phyloP scores from a whole-genome alignment of 2,797 vertebrate genomes.

The Crocidura indochinensis region DNA sequence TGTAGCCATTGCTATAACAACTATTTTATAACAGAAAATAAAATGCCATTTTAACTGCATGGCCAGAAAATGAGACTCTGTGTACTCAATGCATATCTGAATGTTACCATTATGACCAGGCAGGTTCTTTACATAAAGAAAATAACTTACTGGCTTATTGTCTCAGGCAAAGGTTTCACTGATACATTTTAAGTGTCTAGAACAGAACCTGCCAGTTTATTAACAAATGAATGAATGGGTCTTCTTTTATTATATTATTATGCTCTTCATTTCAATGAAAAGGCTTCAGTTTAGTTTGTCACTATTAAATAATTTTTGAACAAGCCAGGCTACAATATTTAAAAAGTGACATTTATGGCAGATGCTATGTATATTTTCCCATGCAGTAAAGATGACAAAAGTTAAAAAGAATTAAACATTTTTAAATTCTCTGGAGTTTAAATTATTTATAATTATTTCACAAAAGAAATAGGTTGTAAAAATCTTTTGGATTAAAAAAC shows the following conservation, averaged over 20 bases:
- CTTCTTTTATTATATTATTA: neutral
- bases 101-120: neutral
- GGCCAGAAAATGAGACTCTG: neutral
- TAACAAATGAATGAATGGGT: neutral
- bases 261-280: constrained; percentile 35
- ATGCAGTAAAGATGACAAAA: neutral
- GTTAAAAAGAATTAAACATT: neutral
- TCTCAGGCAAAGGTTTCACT: constrained; percentile 16
- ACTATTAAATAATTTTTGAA: constrained; percentile 27
- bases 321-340: neutral
- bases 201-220: neutral
- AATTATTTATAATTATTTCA: constrained; percentile 34
- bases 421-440: constrained; percentile 29
- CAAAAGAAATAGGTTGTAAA: constrained; percentile 31
- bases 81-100: neutral
- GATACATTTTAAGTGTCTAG: neutral
- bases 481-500: constrained; percentile 52
- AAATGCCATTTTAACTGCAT: constrained; percentile 9
- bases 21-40: constrained; percentile 19
- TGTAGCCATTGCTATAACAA: neutral
- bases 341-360: constrained; percentile 4
- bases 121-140: neutral
- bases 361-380: neutral
- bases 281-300: neutral
- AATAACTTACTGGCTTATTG: constrained; percentile 9